These are phyloP conservation scores for Halichoerus grypus DNA, from an alignment of 2,113 vertebrate genomes.

Conservation along the genomic window DNA sequence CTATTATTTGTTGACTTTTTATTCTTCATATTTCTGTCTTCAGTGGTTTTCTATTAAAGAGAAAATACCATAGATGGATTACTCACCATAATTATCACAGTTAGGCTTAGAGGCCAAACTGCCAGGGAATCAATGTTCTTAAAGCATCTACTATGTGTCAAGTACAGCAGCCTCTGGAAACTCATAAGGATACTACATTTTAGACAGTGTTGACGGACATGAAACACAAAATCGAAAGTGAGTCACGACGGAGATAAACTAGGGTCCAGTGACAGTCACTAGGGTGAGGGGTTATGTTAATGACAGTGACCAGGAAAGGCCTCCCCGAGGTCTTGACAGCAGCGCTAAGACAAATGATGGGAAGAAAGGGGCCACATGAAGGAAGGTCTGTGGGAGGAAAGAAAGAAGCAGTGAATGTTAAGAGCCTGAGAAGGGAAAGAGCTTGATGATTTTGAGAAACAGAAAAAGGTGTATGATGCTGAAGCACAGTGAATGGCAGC, in stretches of 20 bases:
- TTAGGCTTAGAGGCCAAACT: neutral
- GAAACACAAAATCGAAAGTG: neutral
- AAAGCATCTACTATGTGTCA: neutral
- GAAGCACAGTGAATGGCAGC: neutral
- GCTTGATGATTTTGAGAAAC: neutral
- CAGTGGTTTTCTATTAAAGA: slow-evolving; percentile 69
- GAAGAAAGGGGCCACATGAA: neutral
- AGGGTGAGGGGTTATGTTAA: neutral
- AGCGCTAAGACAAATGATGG: neutral
- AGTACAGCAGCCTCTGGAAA: neutral
- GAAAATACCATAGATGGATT: slow-evolving; percentile 14
- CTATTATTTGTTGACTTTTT: slow-evolving; percentile 65
- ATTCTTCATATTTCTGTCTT: slow-evolving; percentile 76
- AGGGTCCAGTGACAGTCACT: neutral
- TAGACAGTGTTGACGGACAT: neutral
- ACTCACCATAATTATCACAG: neutral
- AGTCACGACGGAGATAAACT: neutral
- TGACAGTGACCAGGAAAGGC: neutral
- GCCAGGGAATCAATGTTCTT: neutral
- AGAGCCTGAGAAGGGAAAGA: neutral
- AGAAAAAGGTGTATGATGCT: neutral
- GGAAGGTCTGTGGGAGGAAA: neutral
- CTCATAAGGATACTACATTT: neutral
- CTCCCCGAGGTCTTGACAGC: neutral
- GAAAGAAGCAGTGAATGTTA: neutral